These are phyloP conservation scores for Lasaia peninsularis DNA, from an alignment of 1,140 invertebrate genomes.

Conservation along the genomic window DNA sequence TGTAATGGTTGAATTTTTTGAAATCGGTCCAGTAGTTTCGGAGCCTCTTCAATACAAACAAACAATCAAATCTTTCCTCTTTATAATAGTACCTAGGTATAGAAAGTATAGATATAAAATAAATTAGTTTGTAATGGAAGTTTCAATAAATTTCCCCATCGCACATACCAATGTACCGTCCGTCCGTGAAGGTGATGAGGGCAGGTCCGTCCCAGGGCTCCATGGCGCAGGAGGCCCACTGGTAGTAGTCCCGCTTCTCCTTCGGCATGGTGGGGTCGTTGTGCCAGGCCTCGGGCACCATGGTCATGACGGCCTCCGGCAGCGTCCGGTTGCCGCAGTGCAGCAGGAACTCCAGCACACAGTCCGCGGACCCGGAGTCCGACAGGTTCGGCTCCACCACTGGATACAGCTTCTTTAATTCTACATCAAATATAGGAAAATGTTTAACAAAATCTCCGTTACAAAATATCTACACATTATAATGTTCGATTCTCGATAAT, in stretches of 20 bases:
- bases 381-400: conserved; percentile 98
- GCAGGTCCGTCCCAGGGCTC: conserved; percentile 99
- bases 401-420: conserved; percentile 94
- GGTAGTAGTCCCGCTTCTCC: conserved; percentile 97
- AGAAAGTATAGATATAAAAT: no score
- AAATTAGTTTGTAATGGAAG: no score
- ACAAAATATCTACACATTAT: no score
- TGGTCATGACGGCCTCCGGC: conserved; percentile 98
- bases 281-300: conserved; percentile 99
- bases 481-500: no score
- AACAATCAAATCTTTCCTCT: no score
- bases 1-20: no score
- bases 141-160: no score
- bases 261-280: conserved; percentile 94
- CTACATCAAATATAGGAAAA: no score
- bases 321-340: conserved; percentile 93
- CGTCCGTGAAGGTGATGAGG: conserved; percentile 97
- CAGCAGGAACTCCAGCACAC: conserved; percentile 97
- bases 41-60: no score
- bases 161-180: conserved; percentile 93
- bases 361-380: conserved; percentile 98
- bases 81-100: not conserved
- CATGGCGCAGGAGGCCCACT: conserved; percentile 98
- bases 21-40: no score
- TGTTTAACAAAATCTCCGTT: no score